These are phyloP conservation scores for Drosophila eugracilis DNA, from an alignment of 1,140 invertebrate species.

Conservation along the genomic window DNA sequence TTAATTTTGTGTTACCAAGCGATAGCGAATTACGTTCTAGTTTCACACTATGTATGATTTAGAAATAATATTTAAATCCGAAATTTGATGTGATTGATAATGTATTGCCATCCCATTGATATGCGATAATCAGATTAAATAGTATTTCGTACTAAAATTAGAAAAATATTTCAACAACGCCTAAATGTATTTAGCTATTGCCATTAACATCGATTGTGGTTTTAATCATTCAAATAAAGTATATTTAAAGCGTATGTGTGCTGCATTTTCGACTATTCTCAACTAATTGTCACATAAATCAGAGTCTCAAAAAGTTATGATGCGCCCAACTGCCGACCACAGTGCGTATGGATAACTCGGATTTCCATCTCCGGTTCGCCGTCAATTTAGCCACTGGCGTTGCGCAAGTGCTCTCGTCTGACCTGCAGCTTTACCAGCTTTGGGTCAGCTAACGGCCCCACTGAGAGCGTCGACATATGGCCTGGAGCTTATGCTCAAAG, in stretches of 20 bases:
- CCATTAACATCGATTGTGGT: conserved; percentile 12
- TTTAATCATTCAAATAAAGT: conserved; percentile 32
- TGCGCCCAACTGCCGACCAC: conserved; percentile 4
- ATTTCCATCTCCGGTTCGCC: conserved; percentile 40
- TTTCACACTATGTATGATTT: no score
- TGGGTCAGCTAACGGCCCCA: conserved; percentile 39
- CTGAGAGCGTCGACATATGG: conserved; percentile 63
- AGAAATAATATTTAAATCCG: no score
- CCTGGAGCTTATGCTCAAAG: conserved; percentile 36
- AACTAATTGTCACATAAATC: conserved; percentile 26
- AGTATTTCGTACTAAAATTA: conserved; percentile 15
- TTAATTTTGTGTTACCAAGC: no score
- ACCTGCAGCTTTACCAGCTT: neutral
- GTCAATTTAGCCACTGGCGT: conserved; percentile 50
- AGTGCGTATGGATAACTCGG: conserved; percentile 49
- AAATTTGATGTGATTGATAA: conserved; percentile 57
- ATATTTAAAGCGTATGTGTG: neutral
- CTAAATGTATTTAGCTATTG: conserved; percentile 21
- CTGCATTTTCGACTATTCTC: neutral
- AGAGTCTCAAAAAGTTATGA: conserved; percentile 33
- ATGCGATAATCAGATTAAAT: conserved; percentile 21
- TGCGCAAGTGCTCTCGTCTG: conserved; percentile 64
- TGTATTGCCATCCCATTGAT: conserved; percentile 49
- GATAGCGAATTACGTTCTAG: no score
- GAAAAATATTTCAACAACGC: conserved; percentile 19